A percentile compares a stretch with the other conserved stretches of the same genome.
Conservation (phyloP, 2,797 vertebrate genomes). For the Sebastolobus altivelis region DNA sequence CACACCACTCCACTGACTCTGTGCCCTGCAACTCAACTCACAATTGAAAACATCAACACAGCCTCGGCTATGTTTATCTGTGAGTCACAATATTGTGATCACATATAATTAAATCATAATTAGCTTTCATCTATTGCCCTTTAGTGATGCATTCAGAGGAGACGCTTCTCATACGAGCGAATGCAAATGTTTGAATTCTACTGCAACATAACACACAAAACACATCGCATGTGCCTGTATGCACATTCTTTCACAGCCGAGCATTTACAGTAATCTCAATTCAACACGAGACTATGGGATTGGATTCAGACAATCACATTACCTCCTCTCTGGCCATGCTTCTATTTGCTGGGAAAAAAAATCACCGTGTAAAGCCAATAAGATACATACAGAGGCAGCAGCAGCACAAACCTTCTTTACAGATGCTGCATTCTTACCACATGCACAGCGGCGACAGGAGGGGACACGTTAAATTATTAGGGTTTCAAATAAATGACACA, state of each 20-base stretch:
- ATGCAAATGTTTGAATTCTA: conserved; percentile 54
- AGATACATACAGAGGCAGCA: conserved; percentile 43
- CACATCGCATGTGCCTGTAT: conserved; percentile 8
- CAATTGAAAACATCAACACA: conserved; percentile 63
- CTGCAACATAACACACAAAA: conserved; percentile 9
- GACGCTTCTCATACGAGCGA: conserved; percentile 32
- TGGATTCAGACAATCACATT: conserved; percentile 68
- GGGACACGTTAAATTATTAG: conserved; percentile 84
- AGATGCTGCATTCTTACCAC: conserved; percentile 72
- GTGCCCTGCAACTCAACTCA: conserved; percentile 66
- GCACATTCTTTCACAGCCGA: conserved; percentile 35
- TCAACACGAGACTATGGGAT: conserved; percentile 45
- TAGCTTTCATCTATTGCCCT: conserved; percentile 75
- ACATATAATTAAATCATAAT: conserved; percentile 70
- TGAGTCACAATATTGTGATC: conserved; percentile 61
- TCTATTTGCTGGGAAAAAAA: conserved; percentile 39
- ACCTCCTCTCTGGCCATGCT: conserved; percentile 42
- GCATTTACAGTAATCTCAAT: conserved; percentile 57
- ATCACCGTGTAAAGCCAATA: conserved; percentile 55
- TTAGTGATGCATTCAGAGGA: conserved; percentile 62
- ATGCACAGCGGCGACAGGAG: conserved; percentile 58
- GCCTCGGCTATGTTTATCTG: conserved; percentile 57
- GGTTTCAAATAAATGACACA: conserved; percentile 87
- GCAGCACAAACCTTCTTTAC: conserved; percentile 50
- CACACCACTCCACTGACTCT: conserved; percentile 58